Conservation (phyloP, 2,113 vertebrate species). For the Hippotragus niger region DNA sequence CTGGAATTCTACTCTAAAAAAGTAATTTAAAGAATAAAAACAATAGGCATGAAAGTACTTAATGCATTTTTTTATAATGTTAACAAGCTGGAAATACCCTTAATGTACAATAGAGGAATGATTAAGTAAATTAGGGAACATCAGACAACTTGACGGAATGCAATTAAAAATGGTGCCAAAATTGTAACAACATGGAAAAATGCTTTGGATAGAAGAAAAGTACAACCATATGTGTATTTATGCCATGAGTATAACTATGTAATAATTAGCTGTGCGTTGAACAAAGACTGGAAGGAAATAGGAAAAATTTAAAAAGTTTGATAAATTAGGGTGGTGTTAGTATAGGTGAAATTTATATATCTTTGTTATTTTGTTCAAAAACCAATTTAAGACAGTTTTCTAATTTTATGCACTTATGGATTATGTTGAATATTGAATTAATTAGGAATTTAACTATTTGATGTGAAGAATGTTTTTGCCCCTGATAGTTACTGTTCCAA, state of each 20-base stretch:
- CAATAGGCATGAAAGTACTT: background rate
- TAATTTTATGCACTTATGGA: background rate
- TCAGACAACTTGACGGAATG: background rate
- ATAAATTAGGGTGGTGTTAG: background rate
- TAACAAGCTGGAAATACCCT: background rate
- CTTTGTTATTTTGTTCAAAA: constrained; percentile 10
- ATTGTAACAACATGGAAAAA: background rate
- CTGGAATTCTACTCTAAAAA: background rate
- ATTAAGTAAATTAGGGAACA: background rate
- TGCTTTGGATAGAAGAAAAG: background rate
- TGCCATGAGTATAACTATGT: background rate
- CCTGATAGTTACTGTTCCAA: background rate
- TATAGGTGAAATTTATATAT: background rate
- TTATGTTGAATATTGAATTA: background rate
- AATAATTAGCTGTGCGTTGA: background rate
- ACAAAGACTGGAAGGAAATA: background rate
- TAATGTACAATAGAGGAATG: background rate
- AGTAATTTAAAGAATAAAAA: background rate
- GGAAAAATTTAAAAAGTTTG: background rate
- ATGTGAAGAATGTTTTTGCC: background rate
- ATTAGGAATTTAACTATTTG: background rate
- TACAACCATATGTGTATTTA: background rate
- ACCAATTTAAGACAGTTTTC: background rate
- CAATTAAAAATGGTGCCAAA: background rate
- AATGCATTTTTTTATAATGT: background rate